Evolutionary conservation across 2,797 vertebrate species (phyloP).

Genomic region (Liasis olivaceus): DNA sequence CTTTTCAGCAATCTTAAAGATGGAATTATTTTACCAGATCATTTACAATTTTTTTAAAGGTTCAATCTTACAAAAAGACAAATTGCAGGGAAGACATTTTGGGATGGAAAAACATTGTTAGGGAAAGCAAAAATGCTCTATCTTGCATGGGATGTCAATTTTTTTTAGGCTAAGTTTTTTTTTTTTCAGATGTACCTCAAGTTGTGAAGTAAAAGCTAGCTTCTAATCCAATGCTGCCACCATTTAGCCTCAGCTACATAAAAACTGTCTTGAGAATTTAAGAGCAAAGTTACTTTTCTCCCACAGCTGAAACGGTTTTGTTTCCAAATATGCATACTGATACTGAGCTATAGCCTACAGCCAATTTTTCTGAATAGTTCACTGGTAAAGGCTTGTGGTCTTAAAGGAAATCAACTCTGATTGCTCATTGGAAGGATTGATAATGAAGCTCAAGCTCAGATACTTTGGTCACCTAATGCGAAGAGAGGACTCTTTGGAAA

Average conservation of each 20-base stretch:
- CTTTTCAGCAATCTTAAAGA: conserved; percentile 20
- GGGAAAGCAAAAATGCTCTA: neutral
- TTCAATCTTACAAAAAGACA: conserved; percentile 6
- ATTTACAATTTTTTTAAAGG: conserved; percentile 6
- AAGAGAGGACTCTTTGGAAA: too few species aligned
- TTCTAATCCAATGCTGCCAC: neutral
- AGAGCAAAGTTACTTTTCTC: neutral
- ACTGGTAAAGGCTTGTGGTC: neutral
- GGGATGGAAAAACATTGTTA: neutral
- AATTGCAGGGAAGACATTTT: conserved; percentile 28
- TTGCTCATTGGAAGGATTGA: too few species aligned
- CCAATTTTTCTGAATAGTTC: neutral
- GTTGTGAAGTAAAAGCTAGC: neutral
- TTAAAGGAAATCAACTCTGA: too few species aligned
- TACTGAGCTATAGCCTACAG: neutral
- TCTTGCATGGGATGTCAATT: neutral
- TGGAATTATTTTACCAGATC: conserved; percentile 25
- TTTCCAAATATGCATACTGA: neutral
- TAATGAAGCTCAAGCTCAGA: too few species aligned
- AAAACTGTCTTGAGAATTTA: neutral
- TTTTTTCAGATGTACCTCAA: neutral
- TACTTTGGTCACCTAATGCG: too few species aligned
- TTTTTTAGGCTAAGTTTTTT: neutral
- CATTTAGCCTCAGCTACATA: neutral
- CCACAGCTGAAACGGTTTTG: neutral